phyloP scores from a whole-genome alignment of 2,888 invertebrate genomes.

The Netelia fuscicornis region DNA sequence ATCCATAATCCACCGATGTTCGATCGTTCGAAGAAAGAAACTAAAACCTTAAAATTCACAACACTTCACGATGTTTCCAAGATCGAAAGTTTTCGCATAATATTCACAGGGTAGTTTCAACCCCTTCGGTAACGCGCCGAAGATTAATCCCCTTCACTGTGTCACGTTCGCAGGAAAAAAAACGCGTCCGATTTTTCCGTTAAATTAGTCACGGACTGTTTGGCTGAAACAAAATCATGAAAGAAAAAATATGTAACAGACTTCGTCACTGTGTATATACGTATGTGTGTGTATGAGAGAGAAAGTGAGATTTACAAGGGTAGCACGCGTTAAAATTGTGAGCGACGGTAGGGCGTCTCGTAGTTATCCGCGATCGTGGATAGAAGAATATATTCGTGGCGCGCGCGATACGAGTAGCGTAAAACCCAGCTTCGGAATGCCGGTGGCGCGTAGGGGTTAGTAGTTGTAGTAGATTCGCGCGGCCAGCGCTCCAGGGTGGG shows the following conservation, averaged over 20 bases:
- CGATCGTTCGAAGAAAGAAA: neutral
- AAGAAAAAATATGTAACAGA: neutral
- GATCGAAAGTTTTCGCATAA: slow-evolving; percentile 3
- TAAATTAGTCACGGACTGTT: slow-evolving; percentile 10
- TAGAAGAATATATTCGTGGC: slow-evolving; percentile 11
- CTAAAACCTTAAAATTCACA: neutral
- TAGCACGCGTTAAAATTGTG: slow-evolving; percentile 25
- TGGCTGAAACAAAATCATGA: neutral
- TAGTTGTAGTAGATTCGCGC: slow-evolving; percentile 63
- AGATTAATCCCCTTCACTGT: slow-evolving; percentile 22
- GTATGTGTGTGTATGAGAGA: neutral
- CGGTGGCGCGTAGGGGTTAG: slow-evolving; percentile 65
- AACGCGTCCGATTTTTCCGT: neutral
- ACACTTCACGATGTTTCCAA: neutral
- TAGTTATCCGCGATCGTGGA: neutral
- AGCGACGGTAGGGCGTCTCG: slow-evolving; percentile 13
- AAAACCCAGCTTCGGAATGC: slow-evolving; percentile 67
- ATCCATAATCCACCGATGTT: slow-evolving; percentile 29
- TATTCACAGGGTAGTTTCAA: slow-evolving; percentile 25
- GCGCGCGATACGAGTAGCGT: slow-evolving; percentile 64
- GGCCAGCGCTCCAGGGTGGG: slow-evolving; percentile 68
- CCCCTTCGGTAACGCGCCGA: neutral
- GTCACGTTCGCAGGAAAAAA: neutral
- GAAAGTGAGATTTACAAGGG: slow-evolving; percentile 7
- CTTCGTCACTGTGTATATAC: slow-evolving; percentile 10